A percentile compares a stretch with the other conserved stretches of the same genome.
Evolutionary conservation across 64 coral and sea anemone genomes (phyloP).

Genomic region (Hydrozoanthus tunicans): DNA sequence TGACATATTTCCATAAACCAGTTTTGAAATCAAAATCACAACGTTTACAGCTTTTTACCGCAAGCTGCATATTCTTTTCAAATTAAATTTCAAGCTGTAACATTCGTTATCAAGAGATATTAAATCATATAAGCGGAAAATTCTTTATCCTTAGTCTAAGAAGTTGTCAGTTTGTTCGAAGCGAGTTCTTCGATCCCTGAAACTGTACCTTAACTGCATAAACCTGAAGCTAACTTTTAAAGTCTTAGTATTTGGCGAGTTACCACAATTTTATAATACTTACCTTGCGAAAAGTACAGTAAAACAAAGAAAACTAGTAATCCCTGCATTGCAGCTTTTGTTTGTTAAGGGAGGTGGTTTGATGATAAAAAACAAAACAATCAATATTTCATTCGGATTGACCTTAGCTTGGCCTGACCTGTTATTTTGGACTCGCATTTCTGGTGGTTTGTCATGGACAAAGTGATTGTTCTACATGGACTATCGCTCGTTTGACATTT

Average conservation of each 20-base stretch:
- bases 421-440: background rate
- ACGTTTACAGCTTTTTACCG: background rate
- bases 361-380: constrained; percentile 21
- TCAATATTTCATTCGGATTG: constrained; percentile 47
- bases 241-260: background rate
- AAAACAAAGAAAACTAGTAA: constrained; percentile 34
- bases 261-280: background rate
- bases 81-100: background rate
- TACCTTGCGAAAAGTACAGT: constrained; percentile 34
- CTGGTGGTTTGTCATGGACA: constrained; percentile 48
- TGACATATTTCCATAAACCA: background rate
- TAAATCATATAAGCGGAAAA: background rate
- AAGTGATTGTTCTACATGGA: background rate
- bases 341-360: background rate
- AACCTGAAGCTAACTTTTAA: background rate
- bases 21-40: too few relatives aligned
- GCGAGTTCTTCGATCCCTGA: background rate
- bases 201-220: background rate
- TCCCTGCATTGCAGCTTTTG: constrained; percentile 7
- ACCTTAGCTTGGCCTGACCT: constrained; percentile 48
- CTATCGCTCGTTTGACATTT: background rate
- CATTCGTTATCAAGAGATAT: background rate
- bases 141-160: background rate
- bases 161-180: background rate
- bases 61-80: background rate